Evolutionary conservation across 2,888 invertebrate genomes (phyloP), one percentile per base, ranked within the genome.

Genomic region (Cantharis lateralis): DNA sequence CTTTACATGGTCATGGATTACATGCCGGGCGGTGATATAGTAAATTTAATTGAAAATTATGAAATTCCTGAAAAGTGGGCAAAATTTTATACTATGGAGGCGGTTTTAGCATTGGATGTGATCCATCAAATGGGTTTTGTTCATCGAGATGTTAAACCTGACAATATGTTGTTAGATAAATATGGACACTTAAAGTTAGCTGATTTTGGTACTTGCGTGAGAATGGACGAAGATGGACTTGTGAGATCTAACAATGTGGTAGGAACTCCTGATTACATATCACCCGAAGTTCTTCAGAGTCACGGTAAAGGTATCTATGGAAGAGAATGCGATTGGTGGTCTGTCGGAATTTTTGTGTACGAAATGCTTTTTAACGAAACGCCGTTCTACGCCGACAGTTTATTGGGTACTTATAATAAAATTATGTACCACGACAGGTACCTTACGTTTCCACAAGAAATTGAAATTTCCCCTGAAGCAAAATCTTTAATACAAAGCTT

Each of bases 1-100:
- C 92, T 99, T 26, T 99, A 99, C 87, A 99, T 99, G 99, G 98
- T 99, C 26, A 99, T 99, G 99, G 99, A 99, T 88, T 99, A 98
- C 87, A 99, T 99, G 99, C 99, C 99, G 20, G 99, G 99, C 82
- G 99, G 99, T 71, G 99, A 99, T 90, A 93, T 99, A 81, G 99
- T 99, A 75, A 98, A 98, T 88, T 91, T 99, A 70, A 98, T 99
- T 98, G 96, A 97, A 79, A 96, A 98, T 89, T 99, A 97, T 88
- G 99, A 99, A 88, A 97, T 99, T 86, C 98, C 99, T 70, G 99
- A 99, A 87, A 96, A 98, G 86, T 98, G 98, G 98, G 98, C 98
- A 63, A 95, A 96, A 87, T 99, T 99, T 89, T 99, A 98, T 88
- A 97, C 97, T 82, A 98, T 98, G 89, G 98, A 99, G 90, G 96